Conservation (phyloP, 2,113 vertebrate genomes). For the Solea solea region DNA sequence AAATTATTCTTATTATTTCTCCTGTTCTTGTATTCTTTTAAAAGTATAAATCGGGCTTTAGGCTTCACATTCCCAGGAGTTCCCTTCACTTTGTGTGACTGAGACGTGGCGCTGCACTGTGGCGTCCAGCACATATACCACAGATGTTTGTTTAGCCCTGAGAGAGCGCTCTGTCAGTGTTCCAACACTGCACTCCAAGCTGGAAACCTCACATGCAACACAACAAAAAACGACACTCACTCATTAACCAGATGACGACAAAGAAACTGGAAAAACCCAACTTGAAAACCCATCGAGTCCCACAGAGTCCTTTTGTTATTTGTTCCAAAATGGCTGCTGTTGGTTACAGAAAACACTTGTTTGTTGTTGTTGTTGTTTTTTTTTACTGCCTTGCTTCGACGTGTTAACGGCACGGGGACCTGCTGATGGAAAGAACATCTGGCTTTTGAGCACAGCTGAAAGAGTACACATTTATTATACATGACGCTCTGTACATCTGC, state of each 20-base stretch:
- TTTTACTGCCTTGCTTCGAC: slow-evolving; percentile 66
- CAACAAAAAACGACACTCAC: slow-evolving; percentile 53
- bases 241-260: slow-evolving; percentile 55
- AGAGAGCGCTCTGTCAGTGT: slow-evolving; percentile 68
- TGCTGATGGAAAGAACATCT: slow-evolving; percentile 79
- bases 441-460: slow-evolving; percentile 83
- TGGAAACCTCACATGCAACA: slow-evolving; percentile 46
- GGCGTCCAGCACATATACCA: slow-evolving; percentile 71
- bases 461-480: slow-evolving; percentile 80
- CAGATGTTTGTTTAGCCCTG: slow-evolving; percentile 75
- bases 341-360: slow-evolving; percentile 73
- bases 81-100: slow-evolving; percentile 14
- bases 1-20: no score
- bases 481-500: slow-evolving; percentile 81
- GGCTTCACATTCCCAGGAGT: slow-evolving; percentile 31
- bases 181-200: slow-evolving; percentile 68
- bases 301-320: slow-evolving; percentile 43
- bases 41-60: neutral
- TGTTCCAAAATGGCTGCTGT: slow-evolving; percentile 72
- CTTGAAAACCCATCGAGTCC: no score
- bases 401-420: slow-evolving; percentile 68
- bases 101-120: slow-evolving; percentile 28
- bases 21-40: no score
- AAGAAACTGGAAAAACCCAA: slow-evolving; percentile 7
- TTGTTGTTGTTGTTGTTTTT: slow-evolving; percentile 77